A percentile compares a stretch with the other conserved stretches of the same genome.
Evolutionary conservation across 2,113 vertebrate species (phyloP).

Genomic region (Amblyornis subalaris): DNA sequence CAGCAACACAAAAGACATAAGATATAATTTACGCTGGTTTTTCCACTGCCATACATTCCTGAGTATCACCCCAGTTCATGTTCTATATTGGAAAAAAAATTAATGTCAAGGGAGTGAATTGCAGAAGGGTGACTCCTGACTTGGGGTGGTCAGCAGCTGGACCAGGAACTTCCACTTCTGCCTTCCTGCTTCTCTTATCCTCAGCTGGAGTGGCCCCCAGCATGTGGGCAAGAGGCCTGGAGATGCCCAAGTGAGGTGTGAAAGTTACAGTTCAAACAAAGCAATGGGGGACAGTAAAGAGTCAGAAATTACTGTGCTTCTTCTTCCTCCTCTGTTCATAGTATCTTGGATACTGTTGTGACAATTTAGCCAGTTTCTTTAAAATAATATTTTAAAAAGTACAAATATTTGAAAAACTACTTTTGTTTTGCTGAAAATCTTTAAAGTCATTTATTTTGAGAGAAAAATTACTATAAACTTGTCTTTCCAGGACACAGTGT

Average conservation of each 20-base stretch:
- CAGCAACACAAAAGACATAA: neutral
- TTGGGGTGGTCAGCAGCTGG: fast-evolving
- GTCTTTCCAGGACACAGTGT: neutral
- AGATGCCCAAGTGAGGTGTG: neutral
- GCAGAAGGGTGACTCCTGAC: neutral
- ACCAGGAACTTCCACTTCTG: neutral
- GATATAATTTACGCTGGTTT: neutral
- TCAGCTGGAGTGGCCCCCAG: neutral
- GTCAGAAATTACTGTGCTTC: neutral
- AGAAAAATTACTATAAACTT: neutral
- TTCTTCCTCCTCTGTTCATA: neutral
- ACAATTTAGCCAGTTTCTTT: neutral
- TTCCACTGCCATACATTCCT: neutral
- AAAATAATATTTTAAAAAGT: neutral
- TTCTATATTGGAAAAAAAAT: neutral
- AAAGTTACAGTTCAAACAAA: neutral
- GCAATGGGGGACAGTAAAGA: neutral
- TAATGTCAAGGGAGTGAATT: neutral
- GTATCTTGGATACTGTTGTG: neutral
- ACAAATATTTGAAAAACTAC: neutral
- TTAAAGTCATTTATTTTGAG: neutral
- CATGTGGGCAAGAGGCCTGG: neutral
- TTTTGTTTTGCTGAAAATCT: neutral
- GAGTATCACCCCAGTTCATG: neutral
- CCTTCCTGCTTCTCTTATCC: neutral